Percentiles rank a stretch among this genome's conserved stretches.
Evolutionary conservation across 2,888 invertebrate species (phyloP).

Genomic region (Nemurella pictetii): DNA sequence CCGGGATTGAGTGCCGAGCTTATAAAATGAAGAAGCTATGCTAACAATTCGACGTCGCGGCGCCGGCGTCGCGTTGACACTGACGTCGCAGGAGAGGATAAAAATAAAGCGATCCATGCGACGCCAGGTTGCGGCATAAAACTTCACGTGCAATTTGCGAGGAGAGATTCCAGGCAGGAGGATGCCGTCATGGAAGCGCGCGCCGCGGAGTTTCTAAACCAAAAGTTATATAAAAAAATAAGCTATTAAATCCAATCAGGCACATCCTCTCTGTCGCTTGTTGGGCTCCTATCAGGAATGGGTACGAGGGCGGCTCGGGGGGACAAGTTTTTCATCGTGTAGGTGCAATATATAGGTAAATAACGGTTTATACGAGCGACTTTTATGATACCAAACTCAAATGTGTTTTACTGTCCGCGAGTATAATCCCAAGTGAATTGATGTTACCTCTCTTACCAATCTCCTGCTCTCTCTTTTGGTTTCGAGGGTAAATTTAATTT

Average conservation of each 20-base stretch:
- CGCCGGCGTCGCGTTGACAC: background rate
- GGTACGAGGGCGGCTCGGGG: background rate
- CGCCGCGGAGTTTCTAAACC: background rate
- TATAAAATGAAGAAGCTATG: constrained; percentile 13
- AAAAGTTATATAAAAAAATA: constrained; percentile 3
- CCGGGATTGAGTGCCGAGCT: background rate
- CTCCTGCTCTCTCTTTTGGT: background rate
- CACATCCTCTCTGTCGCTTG: background rate
- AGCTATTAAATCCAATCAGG: constrained; percentile 31
- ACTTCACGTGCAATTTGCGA: constrained; percentile 3
- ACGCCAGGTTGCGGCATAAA: background rate
- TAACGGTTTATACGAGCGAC: constrained; percentile 4
- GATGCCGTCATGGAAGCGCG: background rate
- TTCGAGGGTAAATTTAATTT: constrained; percentile 10
- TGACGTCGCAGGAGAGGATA: background rate
- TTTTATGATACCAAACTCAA: constrained; percentile 14
- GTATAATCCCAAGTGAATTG: constrained; percentile 2
- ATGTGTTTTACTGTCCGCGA: constrained; percentile 12
- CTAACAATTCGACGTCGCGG: constrained; percentile 19
- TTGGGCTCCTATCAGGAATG: background rate
- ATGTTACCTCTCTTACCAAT: background rate
- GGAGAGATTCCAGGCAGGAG: background rate
- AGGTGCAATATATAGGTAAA: constrained; percentile 9
- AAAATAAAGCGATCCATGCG: constrained; percentile 21
- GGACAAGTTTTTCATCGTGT: background rate